Evolutionary conservation across 2,888 invertebrate species (phyloP).

Genomic region (Apocheima hispidaria): DNA sequence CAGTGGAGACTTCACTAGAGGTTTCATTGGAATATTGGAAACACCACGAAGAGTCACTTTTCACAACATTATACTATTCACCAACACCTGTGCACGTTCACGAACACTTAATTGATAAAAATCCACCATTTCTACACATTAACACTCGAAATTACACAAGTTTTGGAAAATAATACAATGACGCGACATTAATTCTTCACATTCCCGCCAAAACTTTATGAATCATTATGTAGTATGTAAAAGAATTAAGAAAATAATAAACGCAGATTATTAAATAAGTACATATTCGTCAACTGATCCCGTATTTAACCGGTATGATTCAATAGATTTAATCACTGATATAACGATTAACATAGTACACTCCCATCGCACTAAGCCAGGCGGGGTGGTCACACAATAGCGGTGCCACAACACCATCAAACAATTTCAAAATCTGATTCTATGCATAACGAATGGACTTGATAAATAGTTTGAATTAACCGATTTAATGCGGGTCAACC

Average conservation of each 20-base stretch:
- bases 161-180: too few species aligned
- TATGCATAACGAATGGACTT: conserved; percentile 84
- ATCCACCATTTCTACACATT: too few species aligned
- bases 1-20: too few species aligned
- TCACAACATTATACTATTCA: too few species aligned
- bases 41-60: too few species aligned
- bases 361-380: conserved; percentile 82
- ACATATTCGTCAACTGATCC: conserved; percentile 25
- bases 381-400: conserved; percentile 71
- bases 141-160: too few species aligned
- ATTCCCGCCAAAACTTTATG: too few species aligned
- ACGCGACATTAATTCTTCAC: too few species aligned
- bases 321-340: conserved; percentile 76
- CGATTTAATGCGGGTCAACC: conserved; percentile 87
- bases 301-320: conserved; percentile 61
- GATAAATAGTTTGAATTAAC: conserved; percentile 86
- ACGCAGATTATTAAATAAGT: not conserved
- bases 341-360: conserved; percentile 80
- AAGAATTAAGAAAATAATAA: not conserved
- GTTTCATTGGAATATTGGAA: too few species aligned
- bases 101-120: too few species aligned
- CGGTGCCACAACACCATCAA: conserved; percentile 82
- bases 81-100: too few species aligned
- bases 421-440: conserved; percentile 84
- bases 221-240: too few species aligned